Percentiles rank a stretch among this genome's conserved stretches.
These are phyloP conservation scores for Trichogramma dendrolimi DNA, from an alignment of 2,888 invertebrate species.

Conservation along the genomic window DNA sequence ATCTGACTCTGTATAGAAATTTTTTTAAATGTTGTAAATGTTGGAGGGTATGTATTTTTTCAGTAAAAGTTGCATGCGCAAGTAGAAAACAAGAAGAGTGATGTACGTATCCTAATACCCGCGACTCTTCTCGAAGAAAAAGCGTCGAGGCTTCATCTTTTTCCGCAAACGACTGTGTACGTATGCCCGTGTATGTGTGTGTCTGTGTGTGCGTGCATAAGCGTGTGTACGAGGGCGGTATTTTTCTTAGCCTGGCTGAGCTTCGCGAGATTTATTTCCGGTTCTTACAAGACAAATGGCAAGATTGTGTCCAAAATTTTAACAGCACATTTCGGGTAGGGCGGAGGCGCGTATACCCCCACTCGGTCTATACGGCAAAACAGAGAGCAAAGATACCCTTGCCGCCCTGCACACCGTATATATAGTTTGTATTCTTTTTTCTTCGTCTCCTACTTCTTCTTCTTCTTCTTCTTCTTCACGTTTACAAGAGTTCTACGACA, in stretches of 20 bases:
- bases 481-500: not conserved
- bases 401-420: not conserved
- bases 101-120: not conserved
- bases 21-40: too few relatives aligned
- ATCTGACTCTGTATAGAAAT: too few relatives aligned
- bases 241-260: conserved; percentile 59
- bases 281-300: conserved; percentile 73
- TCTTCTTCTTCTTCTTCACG: not conserved
- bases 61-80: too few relatives aligned
- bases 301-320: conserved; percentile 77
- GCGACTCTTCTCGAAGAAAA: too few relatives aligned
- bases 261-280: conserved; percentile 64
- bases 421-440: conserved; percentile 12
- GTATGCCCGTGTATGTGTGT: conserved; percentile 18
- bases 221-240: conserved; percentile 50
- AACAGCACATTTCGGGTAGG: conserved; percentile 66
- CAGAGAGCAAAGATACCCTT: not conserved
- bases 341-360: conserved; percentile 53
- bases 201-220: conserved; percentile 26
- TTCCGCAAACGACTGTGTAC: not conserved
- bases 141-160: conserved; percentile 22
- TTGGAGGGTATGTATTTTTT: too few relatives aligned
- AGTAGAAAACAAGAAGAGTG: not conserved
- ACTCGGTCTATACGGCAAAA: not conserved
- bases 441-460: not conserved